Conservation (phyloP, 2,113 vertebrate genomes). For the Telmatochromis brachygnathus region DNA sequence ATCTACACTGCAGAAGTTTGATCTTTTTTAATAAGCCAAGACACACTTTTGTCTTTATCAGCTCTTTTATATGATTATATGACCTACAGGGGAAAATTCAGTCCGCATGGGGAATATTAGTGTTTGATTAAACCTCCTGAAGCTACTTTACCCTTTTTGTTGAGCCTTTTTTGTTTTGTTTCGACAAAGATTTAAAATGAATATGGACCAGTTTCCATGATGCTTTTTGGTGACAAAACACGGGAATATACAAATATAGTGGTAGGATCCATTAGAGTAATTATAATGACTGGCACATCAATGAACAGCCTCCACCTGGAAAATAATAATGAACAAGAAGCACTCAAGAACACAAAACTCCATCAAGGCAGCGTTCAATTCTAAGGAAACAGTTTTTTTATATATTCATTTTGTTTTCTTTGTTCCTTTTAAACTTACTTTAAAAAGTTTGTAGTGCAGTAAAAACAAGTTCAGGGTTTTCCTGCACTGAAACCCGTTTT, state of each 20-base stretch:
- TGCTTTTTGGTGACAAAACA: neutral
- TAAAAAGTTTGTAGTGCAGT: neutral
- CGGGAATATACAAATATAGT: neutral
- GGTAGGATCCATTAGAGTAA: neutral
- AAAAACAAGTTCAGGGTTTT: neutral
- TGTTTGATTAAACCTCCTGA: neutral
- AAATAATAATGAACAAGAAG: neutral
- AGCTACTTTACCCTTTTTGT: neutral
- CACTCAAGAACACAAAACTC: neutral
- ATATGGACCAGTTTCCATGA: neutral
- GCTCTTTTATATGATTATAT: neutral
- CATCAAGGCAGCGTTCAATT: neutral
- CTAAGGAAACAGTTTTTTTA: neutral
- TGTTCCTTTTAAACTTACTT: neutral
- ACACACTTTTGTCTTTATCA: neutral
- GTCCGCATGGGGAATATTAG: neutral
- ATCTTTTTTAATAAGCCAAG: neutral
- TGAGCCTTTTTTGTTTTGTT: neutral
- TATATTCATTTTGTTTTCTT: neutral
- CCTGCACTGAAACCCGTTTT: rapidly evolving
- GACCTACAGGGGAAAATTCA: rapidly evolving
- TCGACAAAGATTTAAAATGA: neutral
- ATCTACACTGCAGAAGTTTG: neutral
- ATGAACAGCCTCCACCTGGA: neutral
- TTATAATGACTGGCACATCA: rapidly evolving